phyloP scores from a whole-genome alignment of 2,113 vertebrate genomes.

The Neotoma lepida region DNA sequence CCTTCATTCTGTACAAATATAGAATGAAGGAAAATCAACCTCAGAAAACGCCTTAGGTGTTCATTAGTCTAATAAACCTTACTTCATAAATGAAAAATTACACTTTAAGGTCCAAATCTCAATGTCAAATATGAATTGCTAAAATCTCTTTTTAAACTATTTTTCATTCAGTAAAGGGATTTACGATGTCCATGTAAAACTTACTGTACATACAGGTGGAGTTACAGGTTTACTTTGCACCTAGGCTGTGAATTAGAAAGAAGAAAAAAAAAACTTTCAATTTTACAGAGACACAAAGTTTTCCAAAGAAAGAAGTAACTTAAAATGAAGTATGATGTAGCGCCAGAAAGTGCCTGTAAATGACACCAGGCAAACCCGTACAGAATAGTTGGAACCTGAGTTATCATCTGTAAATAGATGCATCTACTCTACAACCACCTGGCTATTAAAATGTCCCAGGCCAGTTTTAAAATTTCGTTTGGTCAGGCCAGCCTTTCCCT shows the following conservation, averaged over 20 bases:
- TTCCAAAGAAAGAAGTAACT: conserved; percentile 69
- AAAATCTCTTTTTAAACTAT: conserved; percentile 47
- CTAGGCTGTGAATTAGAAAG: conserved; percentile 43
- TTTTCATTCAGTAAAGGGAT: conserved; percentile 39
- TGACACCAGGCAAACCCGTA: conserved; percentile 66
- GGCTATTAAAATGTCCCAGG: conserved; percentile 78
- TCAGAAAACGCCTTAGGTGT: neutral
- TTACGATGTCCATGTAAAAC: neutral
- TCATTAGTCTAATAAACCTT: conserved; percentile 42
- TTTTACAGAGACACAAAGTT: conserved; percentile 58
- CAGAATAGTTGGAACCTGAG: conserved; percentile 77
- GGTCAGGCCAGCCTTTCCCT: conserved; percentile 70
- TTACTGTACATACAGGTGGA: conserved; percentile 19
- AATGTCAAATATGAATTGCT: conserved; percentile 30
- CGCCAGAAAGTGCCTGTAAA: conserved; percentile 68
- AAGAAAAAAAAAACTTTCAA: conserved; percentile 61
- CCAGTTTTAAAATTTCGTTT: conserved; percentile 74
- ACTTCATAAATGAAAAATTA: conserved; percentile 54
- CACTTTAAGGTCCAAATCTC: conserved; percentile 42
- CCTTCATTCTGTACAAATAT: conserved; percentile 20
- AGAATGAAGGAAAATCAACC: conserved; percentile 25
- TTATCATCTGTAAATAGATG: conserved; percentile 80
- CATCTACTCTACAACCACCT: conserved; percentile 77
- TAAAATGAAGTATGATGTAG: conserved; percentile 69
- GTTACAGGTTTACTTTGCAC: conserved; percentile 43